Evolutionary conservation across 2,888 invertebrate genomes (phyloP), one percentile per base, ranked within the genome.

Genomic region (Syrphus vitripennis): DNA sequence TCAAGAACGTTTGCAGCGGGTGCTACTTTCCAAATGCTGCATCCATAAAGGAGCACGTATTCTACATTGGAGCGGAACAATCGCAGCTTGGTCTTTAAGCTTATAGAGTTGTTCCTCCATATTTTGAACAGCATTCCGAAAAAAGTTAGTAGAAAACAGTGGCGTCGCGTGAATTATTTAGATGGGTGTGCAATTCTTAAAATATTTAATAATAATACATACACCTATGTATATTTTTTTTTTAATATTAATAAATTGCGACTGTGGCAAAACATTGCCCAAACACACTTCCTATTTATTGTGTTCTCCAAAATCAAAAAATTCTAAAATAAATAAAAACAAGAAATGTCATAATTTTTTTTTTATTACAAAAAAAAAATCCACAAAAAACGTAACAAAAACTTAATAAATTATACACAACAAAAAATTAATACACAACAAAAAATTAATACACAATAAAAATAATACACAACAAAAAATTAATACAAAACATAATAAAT

Each of bases 181-280:
- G 42, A 63, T 63, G 63, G 42, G 26, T 42, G 63, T 63, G 63
- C 42, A 29, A 42, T 63, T 63, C 42, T 5, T 42, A 29, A 63
- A 42, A n/a, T n/a, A n/a, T n/a, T n/a, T n/a, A 42, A 42, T 42
- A 26, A 42, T 42, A 7, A 6, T 31, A 31, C 31, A 42, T 26
- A 16, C n/a, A n/a, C n/a, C n/a, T n/a, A n/a, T n/a, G n/a, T n/a
- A n/a, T n/a, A n/a, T n/a, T n/a, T 63, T 26, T 63, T 55, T 55
- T n/a, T 2, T 24, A 55, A 55, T 29, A 29, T 55, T 16, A 55
- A 55, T 55, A 7, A n/a, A 55, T 26, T 55, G 29, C 29, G 26
- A 55, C 16, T 55, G 14, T 55, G 9, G 16, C 29, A 55, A 42
- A 26, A 26, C 10, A 40, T 63, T 16, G n/a, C 9, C 55, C 7